phyloP scores from a whole-genome alignment of 2,888 invertebrate genomes.

The Parnassius apollo region DNA sequence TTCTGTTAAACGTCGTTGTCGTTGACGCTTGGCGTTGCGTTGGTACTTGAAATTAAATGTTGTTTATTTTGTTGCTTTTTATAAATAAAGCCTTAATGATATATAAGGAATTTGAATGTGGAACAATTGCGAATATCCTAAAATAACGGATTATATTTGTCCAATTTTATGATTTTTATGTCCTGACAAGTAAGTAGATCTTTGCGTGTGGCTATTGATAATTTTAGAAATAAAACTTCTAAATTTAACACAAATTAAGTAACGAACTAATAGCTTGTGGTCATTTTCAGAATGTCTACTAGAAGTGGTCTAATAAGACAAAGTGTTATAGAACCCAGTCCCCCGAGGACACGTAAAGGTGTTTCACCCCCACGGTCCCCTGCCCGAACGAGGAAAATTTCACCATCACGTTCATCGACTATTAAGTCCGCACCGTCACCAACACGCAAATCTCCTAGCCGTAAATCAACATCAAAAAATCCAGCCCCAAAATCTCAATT shows the following conservation, averaged over 20 bases:
- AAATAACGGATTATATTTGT: neutral
- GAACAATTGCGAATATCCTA: constrained; percentile 2
- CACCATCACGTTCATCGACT: constrained; percentile 47
- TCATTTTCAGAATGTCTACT: constrained; percentile 59
- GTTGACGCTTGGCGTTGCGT: constrained; percentile 60
- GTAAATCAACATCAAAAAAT: constrained; percentile 68
- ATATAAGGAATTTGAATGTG: constrained; percentile 13
- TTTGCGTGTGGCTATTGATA: constrained; percentile 64
- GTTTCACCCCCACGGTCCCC: constrained; percentile 71
- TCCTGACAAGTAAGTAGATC: constrained; percentile 45
- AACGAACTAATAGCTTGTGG: constrained; percentile 10
- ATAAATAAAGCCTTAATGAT: constrained; percentile 26
- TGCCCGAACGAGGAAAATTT: constrained; percentile 65
- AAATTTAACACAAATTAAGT: constrained; percentile 10
- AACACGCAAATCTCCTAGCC: constrained; percentile 72
- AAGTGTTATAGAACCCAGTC: constrained; percentile 58
- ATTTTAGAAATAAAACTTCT: constrained; percentile 51
- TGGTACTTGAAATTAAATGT: constrained; percentile 40
- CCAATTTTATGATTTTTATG: constrained; percentile 28
- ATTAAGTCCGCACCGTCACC: constrained; percentile 53
- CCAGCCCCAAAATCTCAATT: constrained; percentile 72
- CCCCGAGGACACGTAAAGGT: constrained; percentile 60
- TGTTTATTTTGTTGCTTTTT: constrained; percentile 46
- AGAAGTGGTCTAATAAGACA: constrained; percentile 65
- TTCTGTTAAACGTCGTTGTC: constrained; percentile 56